Percentiles rank a stretch among this genome's conserved stretches.
These are phyloP conservation scores for Mus spretus DNA, from an alignment of 2,797 vertebrate genomes.

Conservation along the genomic window DNA sequence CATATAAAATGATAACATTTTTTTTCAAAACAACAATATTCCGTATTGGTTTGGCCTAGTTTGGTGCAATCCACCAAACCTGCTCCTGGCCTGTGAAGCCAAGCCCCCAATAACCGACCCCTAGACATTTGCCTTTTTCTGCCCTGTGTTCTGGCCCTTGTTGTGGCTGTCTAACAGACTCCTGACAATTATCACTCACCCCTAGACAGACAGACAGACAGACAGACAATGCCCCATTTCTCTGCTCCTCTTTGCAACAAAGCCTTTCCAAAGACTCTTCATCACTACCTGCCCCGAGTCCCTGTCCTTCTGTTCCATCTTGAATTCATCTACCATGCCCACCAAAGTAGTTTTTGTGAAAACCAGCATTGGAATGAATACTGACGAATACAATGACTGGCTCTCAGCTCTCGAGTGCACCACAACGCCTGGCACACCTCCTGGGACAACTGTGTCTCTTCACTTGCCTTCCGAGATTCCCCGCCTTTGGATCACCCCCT, in stretches of 20 bases:
- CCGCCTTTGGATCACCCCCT: neutral
- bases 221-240: neutral
- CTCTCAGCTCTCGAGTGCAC: neutral
- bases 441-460: neutral
- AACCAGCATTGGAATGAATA: neutral
- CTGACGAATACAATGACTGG: neutral
- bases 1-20: neutral
- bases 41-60: neutral
- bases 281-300: neutral
- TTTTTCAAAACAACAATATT: neutral
- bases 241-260: neutral
- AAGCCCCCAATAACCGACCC: neutral
- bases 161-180: neutral
- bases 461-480: neutral
- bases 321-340: neutral
- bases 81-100: neutral
- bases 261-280: neutral
- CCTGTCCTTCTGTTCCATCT: neutral
- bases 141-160: neutral
- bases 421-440: neutral
- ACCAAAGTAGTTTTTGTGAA: constrained; percentile 14
- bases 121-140: neutral
- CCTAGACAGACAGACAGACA: neutral
- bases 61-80: neutral
- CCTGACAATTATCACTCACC: neutral